Base-by-base conservation (phyloP, 37 sponge, comb jelly and placozoan genomes). In the Petrosia ficiformis region DNA sequence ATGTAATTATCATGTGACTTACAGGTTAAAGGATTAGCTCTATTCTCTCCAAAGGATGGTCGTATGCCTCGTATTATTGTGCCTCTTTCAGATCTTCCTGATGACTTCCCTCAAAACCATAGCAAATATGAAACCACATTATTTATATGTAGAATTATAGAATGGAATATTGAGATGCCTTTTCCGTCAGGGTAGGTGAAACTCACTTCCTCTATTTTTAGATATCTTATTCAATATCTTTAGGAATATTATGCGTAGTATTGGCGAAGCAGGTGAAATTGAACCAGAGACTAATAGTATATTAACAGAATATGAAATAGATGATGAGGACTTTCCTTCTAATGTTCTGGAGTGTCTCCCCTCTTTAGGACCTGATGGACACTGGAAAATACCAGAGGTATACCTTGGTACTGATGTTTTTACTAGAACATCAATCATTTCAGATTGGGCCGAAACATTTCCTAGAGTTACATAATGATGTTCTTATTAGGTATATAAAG, bases 201-300 rank as follows among this genome's bases (percentile, higher is more conserved):
- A 14, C 73, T n/a, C n/a, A n/a, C n/a, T n/a, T n/a, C n/a, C n/a
- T n/a, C n/a, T n/a, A n/a, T n/a, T n/a, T 28, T n/a, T 39, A 11
- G 72, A 39, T 8, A 25, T 70, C 26, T n/a, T 36, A 14, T 36
- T 48, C 54, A 19, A 48, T 48, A 10, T 5, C 57, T 2, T 24
- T 44, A 93, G 95, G 8, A 57, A 77, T 14, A n/a, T 95, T 54
- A 41, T 82, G 34, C 70, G 88, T 0, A 89, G 91, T 37, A 65
- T 96, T 3, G 97, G 97, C 28, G 88, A 93, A 58, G 91, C 78
- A 28, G 87, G 87, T 25, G 77, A 85, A 57, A 67, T 97, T 14
- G 96, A 92, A 37, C 69, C 87, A 39, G 93, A 94, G 73, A 94
- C 88, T 35, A 88, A 92, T 80, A 75, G 79, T n/a, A 70, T 97